Evolutionary conservation across 2,113 vertebrate genomes (phyloP), one percentile per base, ranked within the genome.

Genomic region (Atlantisia rogersi): DNA sequence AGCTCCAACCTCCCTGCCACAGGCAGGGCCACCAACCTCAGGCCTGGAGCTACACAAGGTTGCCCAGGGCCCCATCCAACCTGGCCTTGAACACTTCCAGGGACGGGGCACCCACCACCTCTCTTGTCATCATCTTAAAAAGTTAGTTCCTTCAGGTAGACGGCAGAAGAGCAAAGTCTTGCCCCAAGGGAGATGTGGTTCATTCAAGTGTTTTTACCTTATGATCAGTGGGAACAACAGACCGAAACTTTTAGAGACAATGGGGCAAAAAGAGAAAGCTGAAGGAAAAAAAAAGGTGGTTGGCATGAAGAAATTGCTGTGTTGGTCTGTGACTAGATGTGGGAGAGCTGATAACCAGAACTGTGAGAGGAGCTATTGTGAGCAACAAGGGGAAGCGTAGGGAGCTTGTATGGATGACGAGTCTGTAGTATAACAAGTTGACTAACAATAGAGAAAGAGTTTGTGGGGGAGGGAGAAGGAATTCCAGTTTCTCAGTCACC

Each of bases 381-480:
- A 58, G 25, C 78, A 87, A 46, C 22, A 40, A 5, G 31, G 24
- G 71, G 52, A 48, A 42, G 75, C 81, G 48, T 22, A 10, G 1
- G 21, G 44, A 75, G 58, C 40, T 89, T 83, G 25, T 58, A 86
- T 78, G 69, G 37, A 28, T 65, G 32, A 26, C 16, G 8, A 63
- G 15, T 77, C 67, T 94, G 65, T 86, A 78, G 46, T 88, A 52
- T 4, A 82, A 48, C 14, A 86, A 91, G 69, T 78, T 16, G 1
- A n/a, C 19, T 63, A 82, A 94, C 81, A 92, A 71, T 73, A 40
- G 56, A 88, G 55, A 83, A 93, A 77, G 79, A 78, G 86, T 56
- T 87, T 91, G 65, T 79, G 93, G 53, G 74, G 83, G 91, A 89
- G 77, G 80, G 32, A 91, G 70, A 81, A 89, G 65, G 91, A 95